Conservation (phyloP, 2,888 invertebrate genomes). For the Dione juno region DNA sequence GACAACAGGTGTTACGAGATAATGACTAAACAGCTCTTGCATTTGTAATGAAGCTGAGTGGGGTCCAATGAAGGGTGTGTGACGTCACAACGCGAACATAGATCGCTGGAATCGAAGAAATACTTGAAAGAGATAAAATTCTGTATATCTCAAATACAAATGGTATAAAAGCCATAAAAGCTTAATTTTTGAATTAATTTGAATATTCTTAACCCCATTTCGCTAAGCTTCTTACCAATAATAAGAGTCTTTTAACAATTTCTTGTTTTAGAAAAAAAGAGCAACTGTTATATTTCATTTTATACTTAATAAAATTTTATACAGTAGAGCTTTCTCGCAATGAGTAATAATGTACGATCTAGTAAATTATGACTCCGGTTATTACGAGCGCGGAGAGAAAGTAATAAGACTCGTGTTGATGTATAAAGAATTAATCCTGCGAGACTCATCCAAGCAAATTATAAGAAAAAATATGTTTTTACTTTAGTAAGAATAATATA, state of each 20-base stretch:
- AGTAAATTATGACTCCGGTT: constrained; percentile 21
- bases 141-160: neutral
- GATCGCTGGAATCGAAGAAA: constrained; percentile 3
- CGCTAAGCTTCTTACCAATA: neutral
- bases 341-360: constrained; percentile 5
- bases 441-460: neutral
- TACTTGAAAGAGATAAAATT: neutral
- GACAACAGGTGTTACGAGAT: constrained; percentile 79
- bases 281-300: neutral
- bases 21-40: constrained; percentile 72
- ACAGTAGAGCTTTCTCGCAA: neutral
- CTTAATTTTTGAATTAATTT: constrained; percentile 5
- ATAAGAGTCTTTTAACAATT: neutral
- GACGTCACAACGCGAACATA: constrained; percentile 20
- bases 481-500: neutral
- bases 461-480: neutral
- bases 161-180: neutral
- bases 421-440: constrained; percentile 31
- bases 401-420: constrained; percentile 20
- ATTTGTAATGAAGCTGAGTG: constrained; percentile 44
- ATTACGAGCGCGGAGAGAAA: constrained; percentile 23
- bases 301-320: constrained; percentile 12
- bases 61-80: constrained; percentile 33
- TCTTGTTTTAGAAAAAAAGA: neutral
- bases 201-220: neutral